phyloP scores from a whole-genome alignment of 2,888 invertebrate genomes.

The Drosophila algonquin region DNA sequence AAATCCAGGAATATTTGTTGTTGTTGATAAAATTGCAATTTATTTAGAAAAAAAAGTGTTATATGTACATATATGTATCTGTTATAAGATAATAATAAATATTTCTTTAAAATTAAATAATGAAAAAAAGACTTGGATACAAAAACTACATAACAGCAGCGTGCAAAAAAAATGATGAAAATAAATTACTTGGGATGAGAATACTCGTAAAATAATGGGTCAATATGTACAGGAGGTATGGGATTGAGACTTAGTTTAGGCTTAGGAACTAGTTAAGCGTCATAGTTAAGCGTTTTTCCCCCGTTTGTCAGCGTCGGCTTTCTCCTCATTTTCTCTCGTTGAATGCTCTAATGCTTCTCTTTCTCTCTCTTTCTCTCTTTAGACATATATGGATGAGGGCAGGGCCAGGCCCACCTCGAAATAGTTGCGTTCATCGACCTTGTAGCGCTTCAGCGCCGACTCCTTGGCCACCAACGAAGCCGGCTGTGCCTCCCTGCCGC shows the following conservation, averaged over 20 bases:
- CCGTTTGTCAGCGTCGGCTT: conserved; percentile 78
- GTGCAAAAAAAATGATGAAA: conserved; percentile 53
- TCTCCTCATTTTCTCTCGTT: conserved; percentile 2
- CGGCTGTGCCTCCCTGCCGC: conserved; percentile 24
- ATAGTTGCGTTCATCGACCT: conserved; percentile 77
- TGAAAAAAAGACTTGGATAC: conserved; percentile 54
- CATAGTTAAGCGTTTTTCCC: conserved; percentile 81
- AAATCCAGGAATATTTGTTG: conserved; percentile 1
- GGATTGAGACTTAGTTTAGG: conserved; percentile 28
- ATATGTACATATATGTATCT: background rate
- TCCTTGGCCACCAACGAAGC: conserved; percentile 28
- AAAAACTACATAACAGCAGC: conserved; percentile 78
- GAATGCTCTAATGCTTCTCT: background rate
- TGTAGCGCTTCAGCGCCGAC: conserved; percentile 73
- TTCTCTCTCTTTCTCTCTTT: background rate
- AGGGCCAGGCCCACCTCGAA: conserved; percentile 82
- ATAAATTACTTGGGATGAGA: conserved; percentile 6
- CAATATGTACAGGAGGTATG: conserved; percentile 6
- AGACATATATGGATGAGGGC: conserved; percentile 82
- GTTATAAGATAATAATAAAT: conserved; percentile 44
- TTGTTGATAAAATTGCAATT: conserved; percentile 43
- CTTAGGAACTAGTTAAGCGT: conserved; percentile 81
- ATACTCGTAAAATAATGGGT: background rate
- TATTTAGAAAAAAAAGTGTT: conserved; percentile 53
- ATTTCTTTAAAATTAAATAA: conserved; percentile 41